phyloP scores from a whole-genome alignment of 2,888 invertebrate genomes.

The Dynastes grantii region DNA sequence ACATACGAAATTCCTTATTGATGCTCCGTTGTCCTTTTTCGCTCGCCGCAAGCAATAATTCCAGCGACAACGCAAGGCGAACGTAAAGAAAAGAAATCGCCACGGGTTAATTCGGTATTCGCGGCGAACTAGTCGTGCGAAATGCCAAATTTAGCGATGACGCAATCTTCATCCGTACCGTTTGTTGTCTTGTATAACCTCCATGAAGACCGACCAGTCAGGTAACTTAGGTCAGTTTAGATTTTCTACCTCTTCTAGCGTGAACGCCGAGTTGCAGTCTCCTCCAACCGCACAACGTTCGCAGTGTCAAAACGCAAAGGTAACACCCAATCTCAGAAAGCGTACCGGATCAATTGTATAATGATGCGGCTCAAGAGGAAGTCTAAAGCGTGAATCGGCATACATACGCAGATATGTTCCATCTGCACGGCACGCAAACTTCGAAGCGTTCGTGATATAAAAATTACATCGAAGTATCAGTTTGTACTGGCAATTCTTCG shows the following conservation, averaged over 20 bases:
- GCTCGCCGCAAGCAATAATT: slow-evolving; percentile 13
- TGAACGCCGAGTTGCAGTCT: slow-evolving; percentile 41
- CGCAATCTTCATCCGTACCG: slow-evolving; percentile 53
- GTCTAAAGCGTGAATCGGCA: slow-evolving; percentile 18
- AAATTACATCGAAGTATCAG: slow-evolving; percentile 32
- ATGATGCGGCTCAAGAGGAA: slow-evolving; percentile 8
- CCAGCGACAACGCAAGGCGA: slow-evolving; percentile 2
- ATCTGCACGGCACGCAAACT: slow-evolving; percentile 24
- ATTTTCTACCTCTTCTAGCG: slow-evolving; percentile 43
- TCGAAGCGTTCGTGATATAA: slow-evolving; percentile 32
- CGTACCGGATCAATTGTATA: slow-evolving; percentile 4
- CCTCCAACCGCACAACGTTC: slow-evolving; percentile 31
- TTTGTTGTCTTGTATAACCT: slow-evolving; percentile 53
- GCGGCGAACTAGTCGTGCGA: slow-evolving; percentile 51
- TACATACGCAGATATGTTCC: slow-evolving; percentile 7
- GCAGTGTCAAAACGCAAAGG: slow-evolving; percentile 38
- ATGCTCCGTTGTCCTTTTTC: neutral
- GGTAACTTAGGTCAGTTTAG: slow-evolving; percentile 53
- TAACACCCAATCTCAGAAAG: slow-evolving; percentile 17
- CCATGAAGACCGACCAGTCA: slow-evolving; percentile 50
- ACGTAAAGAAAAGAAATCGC: slow-evolving; percentile 19
- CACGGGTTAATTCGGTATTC: slow-evolving; percentile 23
- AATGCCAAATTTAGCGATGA: slow-evolving; percentile 58
- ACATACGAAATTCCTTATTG: neutral
- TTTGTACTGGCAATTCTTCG: slow-evolving; percentile 29